Conservation (phyloP, 2,888 invertebrate genomes). For the Idaea dimidiata region DNA sequence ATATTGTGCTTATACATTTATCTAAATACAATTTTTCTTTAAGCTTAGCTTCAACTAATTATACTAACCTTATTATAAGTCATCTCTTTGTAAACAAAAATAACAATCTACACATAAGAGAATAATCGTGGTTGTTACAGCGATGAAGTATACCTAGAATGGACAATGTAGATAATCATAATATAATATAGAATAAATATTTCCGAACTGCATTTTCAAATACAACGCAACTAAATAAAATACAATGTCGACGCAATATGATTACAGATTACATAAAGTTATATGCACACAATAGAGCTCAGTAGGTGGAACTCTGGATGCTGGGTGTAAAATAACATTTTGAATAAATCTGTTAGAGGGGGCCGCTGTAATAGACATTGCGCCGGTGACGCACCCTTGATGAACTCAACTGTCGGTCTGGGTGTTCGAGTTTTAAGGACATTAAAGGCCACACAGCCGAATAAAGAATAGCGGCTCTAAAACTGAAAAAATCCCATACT, state of each 20-base stretch:
- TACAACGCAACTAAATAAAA: neutral
- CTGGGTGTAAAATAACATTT: constrained; percentile 79
- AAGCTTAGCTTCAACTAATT: too few species aligned
- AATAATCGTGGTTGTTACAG: too few species aligned
- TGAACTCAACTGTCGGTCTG: constrained; percentile 58
- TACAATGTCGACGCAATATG: constrained; percentile 56
- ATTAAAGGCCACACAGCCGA: too few species aligned
- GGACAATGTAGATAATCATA: too few species aligned
- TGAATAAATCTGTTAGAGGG: constrained; percentile 76
- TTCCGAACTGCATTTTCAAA: constrained; percentile 11
- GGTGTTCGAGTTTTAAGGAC: constrained; percentile 41
- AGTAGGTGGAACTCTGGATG: constrained; percentile 52
- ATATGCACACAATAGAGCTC: constrained; percentile 56
- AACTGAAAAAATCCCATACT: too few species aligned
- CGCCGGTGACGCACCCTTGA: constrained; percentile 64
- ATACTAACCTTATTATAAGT: too few species aligned
- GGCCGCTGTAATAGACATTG: constrained; percentile 75
- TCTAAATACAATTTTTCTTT: too few species aligned
- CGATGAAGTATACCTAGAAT: too few species aligned
- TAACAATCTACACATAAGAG: too few species aligned
- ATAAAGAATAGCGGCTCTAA: too few species aligned
- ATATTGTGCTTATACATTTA: too few species aligned
- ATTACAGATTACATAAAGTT: constrained; percentile 53
- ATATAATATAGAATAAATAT: constrained; percentile 34
- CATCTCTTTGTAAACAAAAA: too few species aligned